phyloP scores from a whole-genome alignment of 2,888 invertebrate species.

The Apotomis capreana region DNA sequence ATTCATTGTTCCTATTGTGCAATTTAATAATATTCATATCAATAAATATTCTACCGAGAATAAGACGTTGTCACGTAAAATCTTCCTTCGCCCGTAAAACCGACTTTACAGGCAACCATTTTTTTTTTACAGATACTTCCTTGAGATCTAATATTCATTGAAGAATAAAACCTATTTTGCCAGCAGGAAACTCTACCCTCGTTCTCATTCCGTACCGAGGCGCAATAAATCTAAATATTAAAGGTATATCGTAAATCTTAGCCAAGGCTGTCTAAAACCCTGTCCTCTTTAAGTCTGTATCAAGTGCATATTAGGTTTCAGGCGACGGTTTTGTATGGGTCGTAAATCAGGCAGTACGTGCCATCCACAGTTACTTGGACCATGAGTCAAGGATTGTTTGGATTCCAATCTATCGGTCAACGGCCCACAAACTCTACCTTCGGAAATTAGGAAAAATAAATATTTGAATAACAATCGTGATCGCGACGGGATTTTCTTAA shows the following conservation, averaged over 20 bases:
- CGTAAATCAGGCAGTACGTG: slow-evolving; percentile 59
- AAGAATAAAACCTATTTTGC: neutral
- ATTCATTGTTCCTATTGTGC: too few relatives aligned
- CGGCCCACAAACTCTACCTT: slow-evolving; percentile 46
- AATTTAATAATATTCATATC: too few relatives aligned
- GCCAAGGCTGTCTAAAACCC: slow-evolving; percentile 13
- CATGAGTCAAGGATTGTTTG: slow-evolving; percentile 63
- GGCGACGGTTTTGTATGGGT: slow-evolving; percentile 27
- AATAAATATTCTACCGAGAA: too few relatives aligned
- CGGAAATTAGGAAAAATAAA: slow-evolving; percentile 34
- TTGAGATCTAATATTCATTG: neutral
- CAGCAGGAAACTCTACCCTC: slow-evolving; percentile 7
- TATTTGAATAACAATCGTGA: slow-evolving; percentile 10
- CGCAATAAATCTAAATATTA: slow-evolving; percentile 21
- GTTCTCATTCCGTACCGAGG: slow-evolving; percentile 2
- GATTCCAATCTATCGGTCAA: slow-evolving; percentile 61
- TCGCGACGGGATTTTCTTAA: neutral
- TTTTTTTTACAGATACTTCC: neutral
- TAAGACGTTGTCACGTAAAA: too few relatives aligned
- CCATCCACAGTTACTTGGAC: slow-evolving; percentile 64
- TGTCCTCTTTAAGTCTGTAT: slow-evolving; percentile 22
- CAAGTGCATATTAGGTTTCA: slow-evolving; percentile 35
- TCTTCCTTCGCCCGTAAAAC: too few relatives aligned
- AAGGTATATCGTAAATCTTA: slow-evolving; percentile 29
- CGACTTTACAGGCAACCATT: too few relatives aligned